A percentile compares a stretch with the other conserved stretches of the same genome.
phyloP scores from a whole-genome alignment of 2,113 vertebrate species.

The Callipepla californica region DNA sequence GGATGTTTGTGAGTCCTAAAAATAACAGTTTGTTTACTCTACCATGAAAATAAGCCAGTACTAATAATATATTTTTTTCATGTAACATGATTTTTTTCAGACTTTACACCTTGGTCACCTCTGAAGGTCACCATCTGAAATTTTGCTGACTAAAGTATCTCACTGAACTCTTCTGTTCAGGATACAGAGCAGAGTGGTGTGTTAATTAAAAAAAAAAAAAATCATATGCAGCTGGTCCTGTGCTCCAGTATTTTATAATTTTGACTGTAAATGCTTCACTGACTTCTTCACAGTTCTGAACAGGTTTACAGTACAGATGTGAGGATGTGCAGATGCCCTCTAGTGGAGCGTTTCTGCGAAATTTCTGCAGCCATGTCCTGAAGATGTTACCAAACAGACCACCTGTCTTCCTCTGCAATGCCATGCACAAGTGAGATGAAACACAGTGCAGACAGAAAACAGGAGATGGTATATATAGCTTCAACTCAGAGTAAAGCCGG shows the following conservation, averaged over 20 bases:
- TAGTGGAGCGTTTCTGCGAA: conserved; percentile 30
- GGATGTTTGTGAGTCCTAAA: neutral
- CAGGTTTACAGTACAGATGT: neutral
- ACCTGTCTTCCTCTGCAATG: neutral
- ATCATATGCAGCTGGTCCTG: neutral
- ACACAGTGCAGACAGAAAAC: neutral
- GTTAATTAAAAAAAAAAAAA: neutral
- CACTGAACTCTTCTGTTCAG: neutral
- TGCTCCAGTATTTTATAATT: neutral
- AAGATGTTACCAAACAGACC: neutral
- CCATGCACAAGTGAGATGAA: neutral
- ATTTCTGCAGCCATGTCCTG: neutral
- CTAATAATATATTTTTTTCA: too few relatives aligned
- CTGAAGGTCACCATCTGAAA: neutral
- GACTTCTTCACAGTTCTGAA: neutral
- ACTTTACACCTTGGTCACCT: neutral
- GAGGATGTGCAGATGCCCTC: conserved; percentile 43
- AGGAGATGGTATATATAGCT: neutral
- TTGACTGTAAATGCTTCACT: neutral
- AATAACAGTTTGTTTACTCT: neutral
- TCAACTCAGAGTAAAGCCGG: neutral
- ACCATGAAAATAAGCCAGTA: neutral
- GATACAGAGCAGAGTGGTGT: neutral
- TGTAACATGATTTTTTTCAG: neutral
- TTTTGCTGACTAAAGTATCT: neutral